Percentiles rank a stretch among this genome's conserved stretches.
phyloP scores from a whole-genome alignment of 2,888 invertebrate species.

The Dugesia japonica region DNA sequence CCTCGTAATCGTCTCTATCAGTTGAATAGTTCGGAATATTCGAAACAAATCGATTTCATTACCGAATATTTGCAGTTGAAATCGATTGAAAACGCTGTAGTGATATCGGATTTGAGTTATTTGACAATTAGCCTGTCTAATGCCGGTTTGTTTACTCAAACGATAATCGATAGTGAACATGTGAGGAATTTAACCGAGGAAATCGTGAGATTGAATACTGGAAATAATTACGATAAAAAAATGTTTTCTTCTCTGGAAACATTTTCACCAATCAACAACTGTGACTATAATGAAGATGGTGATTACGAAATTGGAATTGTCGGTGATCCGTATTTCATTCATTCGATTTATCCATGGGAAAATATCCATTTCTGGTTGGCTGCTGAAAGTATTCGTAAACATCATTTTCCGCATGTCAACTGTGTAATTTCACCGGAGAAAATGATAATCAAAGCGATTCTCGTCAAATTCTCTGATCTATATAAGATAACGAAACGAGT shows the following conservation, averaged over 20 bases:
- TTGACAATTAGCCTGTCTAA: background rate
- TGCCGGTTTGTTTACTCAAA: background rate
- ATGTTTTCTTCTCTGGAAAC: background rate
- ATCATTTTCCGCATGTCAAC: conserved; percentile 23
- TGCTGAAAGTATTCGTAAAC: conserved; percentile 35
- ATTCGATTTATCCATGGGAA: conserved; percentile 75
- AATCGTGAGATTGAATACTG: background rate
- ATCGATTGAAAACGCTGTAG: background rate
- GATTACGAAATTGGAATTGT: conserved; percentile 53
- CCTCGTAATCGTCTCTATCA: background rate
- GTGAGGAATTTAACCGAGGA: background rate
- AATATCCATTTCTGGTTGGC: conserved; percentile 65
- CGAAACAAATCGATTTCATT: background rate
- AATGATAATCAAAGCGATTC: conserved; percentile 60
- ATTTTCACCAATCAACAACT: background rate
- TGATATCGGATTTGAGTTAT: background rate
- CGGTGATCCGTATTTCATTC: conserved; percentile 69
- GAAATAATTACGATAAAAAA: too few relatives aligned
- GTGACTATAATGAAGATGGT: too few relatives aligned
- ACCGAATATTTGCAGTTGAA: background rate
- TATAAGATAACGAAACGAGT: conserved; percentile 72
- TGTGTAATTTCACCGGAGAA: conserved; percentile 55
- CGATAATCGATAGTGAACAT: background rate
- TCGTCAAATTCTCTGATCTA: conserved; percentile 69
- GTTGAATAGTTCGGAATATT: background rate